phyloP scores from a whole-genome alignment of 2,797 vertebrate genomes.

The Phoxinus dragarum region DNA sequence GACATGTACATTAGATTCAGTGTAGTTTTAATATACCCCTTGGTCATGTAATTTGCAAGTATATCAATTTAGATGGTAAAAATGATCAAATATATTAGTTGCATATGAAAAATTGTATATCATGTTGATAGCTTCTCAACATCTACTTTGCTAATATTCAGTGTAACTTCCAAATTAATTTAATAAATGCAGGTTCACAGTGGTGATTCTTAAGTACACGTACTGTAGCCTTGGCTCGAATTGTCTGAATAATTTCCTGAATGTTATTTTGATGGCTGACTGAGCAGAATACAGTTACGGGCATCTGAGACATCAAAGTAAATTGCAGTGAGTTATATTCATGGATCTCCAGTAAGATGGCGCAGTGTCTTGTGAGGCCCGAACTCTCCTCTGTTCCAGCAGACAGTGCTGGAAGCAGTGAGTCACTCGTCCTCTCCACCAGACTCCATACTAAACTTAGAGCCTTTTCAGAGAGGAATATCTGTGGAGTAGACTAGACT shows the following conservation, averaged over 20 bases:
- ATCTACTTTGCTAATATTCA: not conserved
- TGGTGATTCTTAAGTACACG: not conserved
- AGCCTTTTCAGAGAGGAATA: slow-evolving; percentile 4
- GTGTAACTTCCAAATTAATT: not conserved
- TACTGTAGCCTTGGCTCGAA: not conserved
- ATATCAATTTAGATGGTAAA: not conserved
- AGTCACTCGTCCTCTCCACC: slow-evolving; percentile 26
- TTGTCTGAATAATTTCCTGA: not conserved
- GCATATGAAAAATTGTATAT: not conserved
- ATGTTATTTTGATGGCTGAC: slow-evolving; percentile 5
- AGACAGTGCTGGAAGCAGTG: slow-evolving; percentile 39
- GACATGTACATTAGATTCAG: not conserved
- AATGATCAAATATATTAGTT: not conserved
- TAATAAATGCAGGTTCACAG: not conserved
- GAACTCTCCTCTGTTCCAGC: not conserved
- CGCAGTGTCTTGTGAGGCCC: slow-evolving; percentile 30
- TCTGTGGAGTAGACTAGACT: not conserved
- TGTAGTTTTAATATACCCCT: not conserved
- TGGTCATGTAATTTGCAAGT: not conserved
- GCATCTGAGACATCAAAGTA: not conserved
- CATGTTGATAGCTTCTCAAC: not conserved
- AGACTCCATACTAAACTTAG: slow-evolving; percentile 46
- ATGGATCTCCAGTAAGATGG: slow-evolving; percentile 39
- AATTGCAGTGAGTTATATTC: slow-evolving; percentile 12
- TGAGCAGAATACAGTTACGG: not conserved